Conservation (phyloP, 2,888 invertebrate species). For the Leucophenga maculata region DNA sequence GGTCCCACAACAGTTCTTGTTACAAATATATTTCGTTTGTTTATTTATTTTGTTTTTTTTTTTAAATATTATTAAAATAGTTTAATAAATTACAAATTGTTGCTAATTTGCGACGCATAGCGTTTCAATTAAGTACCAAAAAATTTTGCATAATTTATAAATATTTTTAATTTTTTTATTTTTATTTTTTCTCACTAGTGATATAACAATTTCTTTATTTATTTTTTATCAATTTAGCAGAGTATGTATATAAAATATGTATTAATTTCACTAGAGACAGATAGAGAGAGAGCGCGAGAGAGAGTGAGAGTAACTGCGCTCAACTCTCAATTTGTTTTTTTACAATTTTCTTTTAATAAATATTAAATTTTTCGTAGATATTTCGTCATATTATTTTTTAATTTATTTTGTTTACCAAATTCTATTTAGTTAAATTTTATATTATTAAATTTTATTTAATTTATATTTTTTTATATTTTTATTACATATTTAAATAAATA, state of each 20-base stretch:
- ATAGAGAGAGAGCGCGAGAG: too few species aligned
- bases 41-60: constrained; percentile 25
- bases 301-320: constrained; percentile 11
- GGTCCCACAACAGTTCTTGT: constrained; percentile 60
- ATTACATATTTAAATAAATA: constrained; percentile 35
- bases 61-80: constrained; percentile 39
- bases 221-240: not conserved
- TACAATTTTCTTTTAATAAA: constrained; percentile 14
- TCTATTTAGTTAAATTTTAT: not conserved
- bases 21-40: constrained; percentile 37
- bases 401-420: constrained; percentile 2
- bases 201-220: constrained; percentile 8
- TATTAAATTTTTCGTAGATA: not conserved
- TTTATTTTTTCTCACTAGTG: constrained; percentile 24
- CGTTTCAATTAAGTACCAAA: constrained; percentile 30
- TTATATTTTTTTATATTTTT: constrained; percentile 25
- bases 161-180: constrained; percentile 32
- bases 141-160: constrained; percentile 43
- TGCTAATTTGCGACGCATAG: constrained; percentile 58
- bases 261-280: not conserved
- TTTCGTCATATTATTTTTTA: constrained; percentile 9
- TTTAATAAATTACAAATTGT: constrained; percentile 34
- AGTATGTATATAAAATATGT: constrained; percentile 5
- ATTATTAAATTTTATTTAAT: not conserved
- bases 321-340: constrained; percentile 5